Evolutionary conservation across 2,888 invertebrate genomes (phyloP), one percentile per base, ranked within the genome.

Genomic region (Bhutanitis thaidina): DNA sequence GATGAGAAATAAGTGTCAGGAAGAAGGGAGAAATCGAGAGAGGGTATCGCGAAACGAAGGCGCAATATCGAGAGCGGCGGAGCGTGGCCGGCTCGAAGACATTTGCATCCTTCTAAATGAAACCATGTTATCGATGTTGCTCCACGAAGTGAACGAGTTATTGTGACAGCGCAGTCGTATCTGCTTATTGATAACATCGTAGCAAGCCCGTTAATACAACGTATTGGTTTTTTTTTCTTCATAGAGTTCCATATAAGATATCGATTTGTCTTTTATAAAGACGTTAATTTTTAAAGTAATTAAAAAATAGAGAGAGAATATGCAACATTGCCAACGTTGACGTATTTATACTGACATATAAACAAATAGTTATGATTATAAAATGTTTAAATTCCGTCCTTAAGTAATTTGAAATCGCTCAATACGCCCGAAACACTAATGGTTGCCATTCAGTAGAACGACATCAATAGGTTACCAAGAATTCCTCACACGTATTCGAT

Each of bases 401-500:
- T 30, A n/a, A 30, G n/a, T 30, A 4, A 29, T 30, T 10, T n/a
- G 1, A 12, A 13, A 20, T 20, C 20, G 30, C 16, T 12, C 7
- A 13, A 3, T 40, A n/a, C 27, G 13, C 13, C 14, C 36, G 44
- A 29, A 44, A 29, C 44, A 40, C 58, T 64, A 64, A 64, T 61
- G 65, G 62, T 49, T 61, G 59, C 61, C 62, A 70, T 70, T 69
- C 69, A 75, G 67, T 65, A 67, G 65, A 73, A 72, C 58, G 69
- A 66, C 67, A 67, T 63, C 64, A 66, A 60, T 68, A 73, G 65
- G 65, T 59, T 58, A 64, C 62, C 59, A 62, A 56, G 69, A 69
- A 89, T 88, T 87, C 88, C 61, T 69, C 62, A 74, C 88, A 87
- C 88, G 87, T 87, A 73, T 77, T 71, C 76, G 69, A 75, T 81